Conservation (phyloP, 2,888 invertebrate species). For the Drosophila helvetica region DNA sequence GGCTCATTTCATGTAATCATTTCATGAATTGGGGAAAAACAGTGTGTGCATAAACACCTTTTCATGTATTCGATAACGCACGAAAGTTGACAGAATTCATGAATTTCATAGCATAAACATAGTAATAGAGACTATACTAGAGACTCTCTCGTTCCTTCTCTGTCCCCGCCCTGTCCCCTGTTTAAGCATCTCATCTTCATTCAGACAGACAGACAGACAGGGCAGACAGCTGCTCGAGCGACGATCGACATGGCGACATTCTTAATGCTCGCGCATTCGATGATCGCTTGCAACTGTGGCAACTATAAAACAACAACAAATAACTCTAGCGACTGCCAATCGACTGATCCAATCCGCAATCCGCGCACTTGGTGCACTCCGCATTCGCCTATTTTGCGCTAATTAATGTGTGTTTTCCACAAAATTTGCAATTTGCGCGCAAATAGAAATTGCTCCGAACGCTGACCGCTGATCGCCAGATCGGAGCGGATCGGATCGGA, state of each 20-base stretch:
- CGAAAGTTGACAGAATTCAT: too few species aligned
- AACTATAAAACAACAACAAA: slow-evolving; percentile 36
- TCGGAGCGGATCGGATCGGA: slow-evolving; percentile 17
- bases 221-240: background rate
- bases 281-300: slow-evolving; percentile 7
- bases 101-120: too few species aligned
- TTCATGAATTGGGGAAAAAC: too few species aligned
- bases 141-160: background rate
- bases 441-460: slow-evolving; percentile 69
- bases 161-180: slow-evolving; percentile 18
- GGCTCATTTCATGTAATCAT: too few species aligned
- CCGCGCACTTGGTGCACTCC: slow-evolving; percentile 17
- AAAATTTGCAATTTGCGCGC: slow-evolving; percentile 78
- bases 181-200: slow-evolving; percentile 32
- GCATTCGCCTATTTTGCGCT: slow-evolving; percentile 67
- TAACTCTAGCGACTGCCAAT: slow-evolving; percentile 21
- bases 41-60: too few species aligned
- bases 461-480: slow-evolving; percentile 17
- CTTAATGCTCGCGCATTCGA: background rate
- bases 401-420: slow-evolving; percentile 79
- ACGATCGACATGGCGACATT: slow-evolving; percentile 8
- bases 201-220: background rate
- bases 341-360: slow-evolving; percentile 30
- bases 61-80: too few species aligned
- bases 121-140: too few species aligned